phyloP scores from a whole-genome alignment of 2,113 vertebrate species.

The Pteropus alecto region DNA sequence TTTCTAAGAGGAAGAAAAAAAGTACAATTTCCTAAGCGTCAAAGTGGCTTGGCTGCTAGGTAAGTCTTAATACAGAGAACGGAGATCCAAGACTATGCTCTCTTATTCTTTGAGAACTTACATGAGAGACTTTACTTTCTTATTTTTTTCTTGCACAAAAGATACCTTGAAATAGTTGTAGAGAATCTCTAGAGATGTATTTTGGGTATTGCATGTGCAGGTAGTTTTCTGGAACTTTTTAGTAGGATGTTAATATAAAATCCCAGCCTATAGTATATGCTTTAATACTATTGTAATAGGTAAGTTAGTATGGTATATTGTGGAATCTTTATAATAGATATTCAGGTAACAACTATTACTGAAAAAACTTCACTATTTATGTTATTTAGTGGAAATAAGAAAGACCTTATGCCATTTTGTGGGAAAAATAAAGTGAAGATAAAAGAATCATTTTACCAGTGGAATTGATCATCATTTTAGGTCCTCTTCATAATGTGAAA shows the following conservation, averaged over 20 bases:
- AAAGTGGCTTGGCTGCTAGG: not conserved
- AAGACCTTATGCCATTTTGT: not conserved
- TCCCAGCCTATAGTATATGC: not conserved
- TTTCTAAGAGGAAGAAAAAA: not conserved
- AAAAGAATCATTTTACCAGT: not conserved
- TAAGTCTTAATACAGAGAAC: not conserved
- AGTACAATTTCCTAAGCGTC: not conserved
- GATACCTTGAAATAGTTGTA: not conserved
- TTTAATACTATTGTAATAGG: not conserved
- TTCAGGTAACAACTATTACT: not conserved
- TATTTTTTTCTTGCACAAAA: not conserved
- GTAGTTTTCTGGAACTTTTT: not conserved
- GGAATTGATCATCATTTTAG: not conserved
- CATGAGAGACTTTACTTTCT: not conserved
- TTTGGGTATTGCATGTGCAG: not conserved
- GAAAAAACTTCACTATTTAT: not conserved
- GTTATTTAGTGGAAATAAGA: not conserved
- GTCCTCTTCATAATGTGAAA: not conserved
- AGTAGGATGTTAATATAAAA: not conserved
- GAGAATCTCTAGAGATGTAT: not conserved
- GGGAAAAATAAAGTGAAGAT: not conserved
- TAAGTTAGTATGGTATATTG: not conserved
- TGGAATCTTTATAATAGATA: not conserved
- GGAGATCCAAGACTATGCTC: not conserved
- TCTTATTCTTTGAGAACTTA: not conserved